Evolutionary conservation across 2,888 invertebrate species (phyloP).

Genomic region (Ceramica pisi): DNA sequence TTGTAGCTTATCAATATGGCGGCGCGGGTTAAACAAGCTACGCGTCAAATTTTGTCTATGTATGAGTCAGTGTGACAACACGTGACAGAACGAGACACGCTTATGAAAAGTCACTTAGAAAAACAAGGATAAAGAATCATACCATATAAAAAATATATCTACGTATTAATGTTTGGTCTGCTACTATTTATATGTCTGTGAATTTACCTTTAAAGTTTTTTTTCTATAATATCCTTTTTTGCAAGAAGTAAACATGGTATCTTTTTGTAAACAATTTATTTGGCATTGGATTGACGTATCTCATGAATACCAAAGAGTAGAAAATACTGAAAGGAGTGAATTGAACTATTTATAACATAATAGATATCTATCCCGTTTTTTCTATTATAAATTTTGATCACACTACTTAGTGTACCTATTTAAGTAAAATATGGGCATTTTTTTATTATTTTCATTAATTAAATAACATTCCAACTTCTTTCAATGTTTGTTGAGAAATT

Average conservation of each 20-base stretch:
- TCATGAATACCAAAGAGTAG: constrained; percentile 74
- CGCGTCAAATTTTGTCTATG: too few relatives aligned
- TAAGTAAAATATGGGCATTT: constrained; percentile 65
- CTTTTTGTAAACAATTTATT: constrained; percentile 25
- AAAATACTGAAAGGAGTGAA: constrained; percentile 67
- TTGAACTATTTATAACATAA: constrained; percentile 75
- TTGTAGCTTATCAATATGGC: too few relatives aligned
- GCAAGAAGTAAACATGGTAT: constrained; percentile 21
- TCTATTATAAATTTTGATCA: constrained; percentile 79
- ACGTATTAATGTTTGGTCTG: too few relatives aligned
- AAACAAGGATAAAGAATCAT: too few relatives aligned
- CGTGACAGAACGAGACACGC: too few relatives aligned
- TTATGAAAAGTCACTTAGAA: too few relatives aligned
- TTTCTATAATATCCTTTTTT: constrained; percentile 21
- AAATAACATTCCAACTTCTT: constrained; percentile 81
- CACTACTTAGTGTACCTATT: constrained; percentile 77
- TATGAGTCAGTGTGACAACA: too few relatives aligned
- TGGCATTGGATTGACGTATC: constrained; percentile 78
- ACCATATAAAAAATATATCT: too few relatives aligned
- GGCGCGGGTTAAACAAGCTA: too few relatives aligned
- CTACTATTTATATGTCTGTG: too few relatives aligned
- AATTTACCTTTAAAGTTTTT: too few relatives aligned
- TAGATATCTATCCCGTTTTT: constrained; percentile 82
- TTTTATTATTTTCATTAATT: constrained; percentile 64
- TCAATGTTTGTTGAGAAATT: constrained; percentile 78